Evolutionary conservation across 2,113 vertebrate genomes (phyloP), one percentile per base, ranked within the genome.

Genomic region (Martes martes): DNA sequence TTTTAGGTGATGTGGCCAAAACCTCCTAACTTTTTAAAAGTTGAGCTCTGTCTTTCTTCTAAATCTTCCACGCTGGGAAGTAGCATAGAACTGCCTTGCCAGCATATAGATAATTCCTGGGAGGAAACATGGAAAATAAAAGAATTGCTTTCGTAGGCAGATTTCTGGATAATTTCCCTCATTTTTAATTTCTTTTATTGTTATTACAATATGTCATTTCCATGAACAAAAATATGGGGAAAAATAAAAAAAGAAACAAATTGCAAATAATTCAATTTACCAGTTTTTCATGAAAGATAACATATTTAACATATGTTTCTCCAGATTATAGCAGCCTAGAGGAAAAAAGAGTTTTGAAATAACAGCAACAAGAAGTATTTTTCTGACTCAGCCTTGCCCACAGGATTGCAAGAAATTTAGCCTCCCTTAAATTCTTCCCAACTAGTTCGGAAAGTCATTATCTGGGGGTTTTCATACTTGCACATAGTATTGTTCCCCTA

Each of bases 331-430:
- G n/a, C 28, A 93, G 90, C 88, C 93, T 81, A 14, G 59, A 97
- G 94, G 88, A 63, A 88, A 97, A 94, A 45, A 45, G 8, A 52
- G 26, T 84, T 94, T 96, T 74, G 94, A 97, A 96, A 96, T 84
- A 90, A 65, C 19, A 95, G 81, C 42, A 87, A 55, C 23, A 55
- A 82, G 39, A 67, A 91, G 36, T 50, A 50, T 95, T 94, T 94
- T 89, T 96, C 83, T 98, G 87, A 96, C 73, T 96, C 95, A 84
- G 74, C 69, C 3, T 83, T 95, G 57, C 83, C 96, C 97, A 90
- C 92, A 95, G 76, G 95, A 97, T 97, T 87, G 57, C 28, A 90
- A 95, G 50, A 92, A 69, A 94, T 90, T 83, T 80, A 86, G 59
- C 80, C 67, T 97, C 47, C 78, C 55, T 55, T 74, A 52, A 92